Conservation (phyloP, 2,797 vertebrate species). For the Melopsittacus undulatus region DNA sequence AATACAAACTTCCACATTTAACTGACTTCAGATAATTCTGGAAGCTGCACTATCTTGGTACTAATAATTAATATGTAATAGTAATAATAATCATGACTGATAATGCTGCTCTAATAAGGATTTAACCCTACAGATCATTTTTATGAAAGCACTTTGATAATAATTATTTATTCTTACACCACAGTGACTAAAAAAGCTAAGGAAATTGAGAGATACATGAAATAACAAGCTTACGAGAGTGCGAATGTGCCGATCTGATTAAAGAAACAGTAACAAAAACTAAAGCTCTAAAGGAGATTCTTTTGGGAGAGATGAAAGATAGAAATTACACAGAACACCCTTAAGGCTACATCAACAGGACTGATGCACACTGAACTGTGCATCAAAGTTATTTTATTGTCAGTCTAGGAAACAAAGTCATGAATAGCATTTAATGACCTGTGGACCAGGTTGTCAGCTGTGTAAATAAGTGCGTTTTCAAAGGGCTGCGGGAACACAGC, state of each 20-base stretch:
- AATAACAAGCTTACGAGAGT: conserved; percentile 37
- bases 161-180: conserved; percentile 54
- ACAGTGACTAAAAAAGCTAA: conserved; percentile 57
- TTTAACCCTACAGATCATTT: conserved; percentile 55
- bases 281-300: conserved; percentile 33
- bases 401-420: conserved; percentile 42
- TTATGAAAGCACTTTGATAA: conserved; percentile 52
- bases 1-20: conserved; percentile 35
- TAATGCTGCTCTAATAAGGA: conserved; percentile 53
- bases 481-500: neutral
- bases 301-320: neutral
- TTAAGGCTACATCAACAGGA: conserved; percentile 1
- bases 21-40: conserved; percentile 43
- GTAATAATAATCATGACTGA: conserved; percentile 33
- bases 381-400: conserved; percentile 36
- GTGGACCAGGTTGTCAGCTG: neutral
- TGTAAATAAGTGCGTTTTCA: neutral
- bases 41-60: conserved; percentile 24
- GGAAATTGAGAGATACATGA: conserved; percentile 38
- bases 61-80: conserved; percentile 51
- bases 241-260: conserved; percentile 14
- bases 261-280: conserved; percentile 51
- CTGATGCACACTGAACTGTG: conserved; percentile 15
- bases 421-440: conserved; percentile 17
- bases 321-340: neutral